Percentiles rank a stretch among this genome's conserved stretches.
Conservation (phyloP, 2,797 vertebrate species). For the Tamandua tetradactyla region DNA sequence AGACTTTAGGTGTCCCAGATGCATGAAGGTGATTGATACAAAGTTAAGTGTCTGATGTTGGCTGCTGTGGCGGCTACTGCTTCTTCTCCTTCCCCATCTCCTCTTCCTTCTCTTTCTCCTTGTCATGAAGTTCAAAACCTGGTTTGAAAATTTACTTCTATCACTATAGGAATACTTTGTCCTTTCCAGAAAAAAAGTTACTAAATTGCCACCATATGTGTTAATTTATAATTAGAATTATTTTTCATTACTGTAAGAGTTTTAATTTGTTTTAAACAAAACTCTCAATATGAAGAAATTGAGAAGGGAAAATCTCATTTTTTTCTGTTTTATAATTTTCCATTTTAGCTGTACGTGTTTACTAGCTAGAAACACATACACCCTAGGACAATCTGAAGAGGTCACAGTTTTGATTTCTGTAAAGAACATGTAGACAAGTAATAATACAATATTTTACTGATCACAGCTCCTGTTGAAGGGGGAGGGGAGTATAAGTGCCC, state of each 20-base stretch:
- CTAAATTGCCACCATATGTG: not conserved
- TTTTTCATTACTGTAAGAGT: conserved; percentile 32
- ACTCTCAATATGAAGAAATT: conserved; percentile 1
- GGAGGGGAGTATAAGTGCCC: not conserved
- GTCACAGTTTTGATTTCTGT: not conserved
- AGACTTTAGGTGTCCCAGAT: no score
- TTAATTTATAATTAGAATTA: not conserved
- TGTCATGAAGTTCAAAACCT: not conserved
- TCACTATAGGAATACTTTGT: not conserved
- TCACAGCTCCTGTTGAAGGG: not conserved
- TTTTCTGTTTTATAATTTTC: not conserved
- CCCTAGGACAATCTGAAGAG: not conserved
- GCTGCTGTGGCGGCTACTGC: not conserved
- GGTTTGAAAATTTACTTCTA: conserved; percentile 15
- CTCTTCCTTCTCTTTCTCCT: no score
- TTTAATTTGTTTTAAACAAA: conserved; percentile 53
- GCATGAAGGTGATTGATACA: no score
- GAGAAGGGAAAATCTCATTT: not conserved
- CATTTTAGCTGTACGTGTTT: not conserved
- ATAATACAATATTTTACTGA: not conserved
- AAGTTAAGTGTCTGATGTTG: no score
- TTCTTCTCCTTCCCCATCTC: no score
- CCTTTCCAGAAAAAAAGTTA: not conserved
- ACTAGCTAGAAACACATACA: not conserved
- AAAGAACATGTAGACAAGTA: not conserved